Evolutionary conservation across 2,888 invertebrate species (phyloP).

Genomic region (Adineta ricciae): DNA sequence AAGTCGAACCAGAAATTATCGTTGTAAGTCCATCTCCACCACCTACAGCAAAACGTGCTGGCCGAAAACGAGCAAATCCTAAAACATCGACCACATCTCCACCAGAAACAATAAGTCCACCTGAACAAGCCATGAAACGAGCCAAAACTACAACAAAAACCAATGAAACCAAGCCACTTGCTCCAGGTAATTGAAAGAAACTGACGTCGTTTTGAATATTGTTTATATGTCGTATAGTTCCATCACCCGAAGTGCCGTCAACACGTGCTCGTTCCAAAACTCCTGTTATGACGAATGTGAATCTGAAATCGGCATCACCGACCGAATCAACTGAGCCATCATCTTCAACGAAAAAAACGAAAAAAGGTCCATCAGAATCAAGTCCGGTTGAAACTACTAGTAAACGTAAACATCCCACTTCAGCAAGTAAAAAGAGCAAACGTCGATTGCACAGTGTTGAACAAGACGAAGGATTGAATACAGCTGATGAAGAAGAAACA

Average conservation of each 20-base stretch:
- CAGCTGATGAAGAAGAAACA: constrained; percentile 5
- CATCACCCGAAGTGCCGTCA: not conserved
- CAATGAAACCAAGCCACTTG: not conserved
- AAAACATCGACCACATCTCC: not conserved
- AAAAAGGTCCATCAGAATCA: not conserved
- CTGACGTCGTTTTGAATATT: too few species aligned
- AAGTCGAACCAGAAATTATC: not conserved
- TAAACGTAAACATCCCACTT: not conserved
- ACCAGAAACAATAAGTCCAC: not conserved
- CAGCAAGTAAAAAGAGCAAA: not conserved
- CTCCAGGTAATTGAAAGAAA: not conserved
- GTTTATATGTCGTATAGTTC: not conserved
- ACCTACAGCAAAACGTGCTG: not conserved
- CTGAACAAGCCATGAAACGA: not conserved
- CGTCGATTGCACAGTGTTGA: not conserved
- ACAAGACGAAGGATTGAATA: constrained; percentile 3
- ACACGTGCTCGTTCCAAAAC: not conserved
- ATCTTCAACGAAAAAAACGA: not conserved
- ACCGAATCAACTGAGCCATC: not conserved
- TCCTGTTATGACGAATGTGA: not conserved
- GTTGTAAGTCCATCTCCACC: not conserved
- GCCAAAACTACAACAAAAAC: not conserved
- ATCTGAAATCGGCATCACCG: not conserved
- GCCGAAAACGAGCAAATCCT: not conserved
- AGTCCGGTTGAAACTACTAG: not conserved